Evolutionary conservation across 2,113 vertebrate species (phyloP), one percentile per base, ranked within the genome.

Genomic region (Aptenodytes forsteri): DNA sequence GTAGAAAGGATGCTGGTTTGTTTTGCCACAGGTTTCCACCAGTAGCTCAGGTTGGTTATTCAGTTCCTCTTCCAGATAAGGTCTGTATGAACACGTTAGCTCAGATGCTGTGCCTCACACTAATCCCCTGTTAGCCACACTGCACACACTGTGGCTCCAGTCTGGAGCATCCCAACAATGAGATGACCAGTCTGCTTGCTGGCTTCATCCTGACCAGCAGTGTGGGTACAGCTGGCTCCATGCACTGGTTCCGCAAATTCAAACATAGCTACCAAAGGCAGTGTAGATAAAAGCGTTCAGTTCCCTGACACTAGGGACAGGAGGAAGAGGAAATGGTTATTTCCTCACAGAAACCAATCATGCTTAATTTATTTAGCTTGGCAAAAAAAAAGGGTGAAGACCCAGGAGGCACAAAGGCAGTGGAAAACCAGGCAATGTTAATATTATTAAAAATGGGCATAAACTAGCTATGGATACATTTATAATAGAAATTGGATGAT

Each of bases 231-330:
- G 17, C 23, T 87, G 64, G 16, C 22, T 64, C 47, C 29, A 2
- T 50, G 11, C 32, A 3, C 10, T 72, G 61, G 34, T 64, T 70
- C 46, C 81, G 36, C 30, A 62, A 64, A 36, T 17, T 56, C 49
- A 49, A 30, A 56, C 8, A 22, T 20, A 38, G 13, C 11, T 44
- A 12, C 25, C 32, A 49, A 83, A 70, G 38, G 9, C 17, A 75
- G 10, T 0, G 0, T 6, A 49, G 54, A 58, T 13, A 52, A 34
- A 58, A 52, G 8, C 0, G 0, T 61, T 71, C 27, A 11, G 42
- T 32, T 66, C 29, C 55, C 21, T 59, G 30, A 66, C 18, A 46
- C 7, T 10, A 19, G 30, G 29, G 27, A 44, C 7, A 42, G 5
- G 17, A 58, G 4, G 27, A 67, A 75, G 30, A 79, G 13, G 7